Percentiles rank a stretch among this genome's conserved stretches.
phyloP scores from a whole-genome alignment of 2,888 invertebrate species.

The Aelia acuminata region DNA sequence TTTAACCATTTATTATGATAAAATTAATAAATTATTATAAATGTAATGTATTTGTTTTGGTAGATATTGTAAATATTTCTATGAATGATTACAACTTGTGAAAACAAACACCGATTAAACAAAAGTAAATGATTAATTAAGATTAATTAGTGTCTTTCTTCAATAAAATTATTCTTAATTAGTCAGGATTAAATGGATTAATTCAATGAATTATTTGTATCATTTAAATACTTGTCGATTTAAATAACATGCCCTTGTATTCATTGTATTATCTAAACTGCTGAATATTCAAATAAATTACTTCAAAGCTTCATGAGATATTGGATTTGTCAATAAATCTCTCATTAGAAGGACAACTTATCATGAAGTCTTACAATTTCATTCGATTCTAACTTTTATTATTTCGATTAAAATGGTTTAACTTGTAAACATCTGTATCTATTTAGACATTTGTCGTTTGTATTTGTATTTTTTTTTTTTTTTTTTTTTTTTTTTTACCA shows the following conservation, averaged over 20 bases:
- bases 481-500: too few relatives aligned
- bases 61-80: not conserved
- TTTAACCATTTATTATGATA: too few relatives aligned
- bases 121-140: not conserved
- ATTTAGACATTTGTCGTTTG: too few relatives aligned
- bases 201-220: not conserved
- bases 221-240: not conserved
- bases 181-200: not conserved
- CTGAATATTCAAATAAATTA: conserved; percentile 20
- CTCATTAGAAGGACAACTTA: not conserved
- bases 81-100: too few relatives aligned
- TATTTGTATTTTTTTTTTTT: too few relatives aligned
- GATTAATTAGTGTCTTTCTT: not conserved
- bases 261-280: not conserved
- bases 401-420: not conserved
- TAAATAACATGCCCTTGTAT: not conserved
- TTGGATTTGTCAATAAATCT: conserved; percentile 9
- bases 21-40: too few relatives aligned
- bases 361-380: not conserved
- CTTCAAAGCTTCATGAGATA: not conserved
- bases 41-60: too few relatives aligned
- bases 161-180: not conserved
- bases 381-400: not conserved
- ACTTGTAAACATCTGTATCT: not conserved
- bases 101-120: too few relatives aligned